Evolutionary conservation across 2,113 vertebrate genomes (phyloP).

Genomic region (Stomatorhinus ivindoensis): DNA sequence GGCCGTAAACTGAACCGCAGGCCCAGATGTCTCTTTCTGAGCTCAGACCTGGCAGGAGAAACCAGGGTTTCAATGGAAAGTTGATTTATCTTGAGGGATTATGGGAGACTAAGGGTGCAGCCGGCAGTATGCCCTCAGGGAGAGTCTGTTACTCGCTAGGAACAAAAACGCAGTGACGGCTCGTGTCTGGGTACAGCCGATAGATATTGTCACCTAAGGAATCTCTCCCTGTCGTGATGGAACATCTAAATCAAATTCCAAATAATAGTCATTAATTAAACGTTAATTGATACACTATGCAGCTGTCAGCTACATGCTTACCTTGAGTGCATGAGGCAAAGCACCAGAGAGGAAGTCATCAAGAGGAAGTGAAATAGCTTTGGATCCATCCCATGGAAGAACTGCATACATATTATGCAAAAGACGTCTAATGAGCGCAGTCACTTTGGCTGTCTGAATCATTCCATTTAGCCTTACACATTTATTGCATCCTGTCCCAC

Average conservation of each 20-base stretch:
- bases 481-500: neutral
- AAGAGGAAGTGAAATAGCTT: neutral
- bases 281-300: neutral
- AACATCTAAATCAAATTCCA: neutral
- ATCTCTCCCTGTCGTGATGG: neutral
- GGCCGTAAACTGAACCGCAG: slow-evolving; percentile 3
- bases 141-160: slow-evolving; percentile 59
- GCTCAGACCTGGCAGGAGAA: slow-evolving; percentile 43
- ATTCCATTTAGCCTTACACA: neutral
- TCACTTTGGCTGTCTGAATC: neutral
- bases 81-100: slow-evolving; percentile 60
- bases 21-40: slow-evolving; percentile 39
- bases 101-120: slow-evolving; percentile 52
- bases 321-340: neutral
- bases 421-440: neutral
- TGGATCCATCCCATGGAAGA: neutral
- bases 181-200: slow-evolving; percentile 35
- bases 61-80: slow-evolving; percentile 56
- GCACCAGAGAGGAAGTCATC: neutral
- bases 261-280: neutral
- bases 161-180: slow-evolving; percentile 39
- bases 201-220: neutral
- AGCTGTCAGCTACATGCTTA: neutral
- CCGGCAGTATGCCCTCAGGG: slow-evolving; percentile 47
- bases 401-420: neutral